Base-by-base conservation (phyloP, 2,888 invertebrate species). In the Tachystola acroxantha region DNA sequence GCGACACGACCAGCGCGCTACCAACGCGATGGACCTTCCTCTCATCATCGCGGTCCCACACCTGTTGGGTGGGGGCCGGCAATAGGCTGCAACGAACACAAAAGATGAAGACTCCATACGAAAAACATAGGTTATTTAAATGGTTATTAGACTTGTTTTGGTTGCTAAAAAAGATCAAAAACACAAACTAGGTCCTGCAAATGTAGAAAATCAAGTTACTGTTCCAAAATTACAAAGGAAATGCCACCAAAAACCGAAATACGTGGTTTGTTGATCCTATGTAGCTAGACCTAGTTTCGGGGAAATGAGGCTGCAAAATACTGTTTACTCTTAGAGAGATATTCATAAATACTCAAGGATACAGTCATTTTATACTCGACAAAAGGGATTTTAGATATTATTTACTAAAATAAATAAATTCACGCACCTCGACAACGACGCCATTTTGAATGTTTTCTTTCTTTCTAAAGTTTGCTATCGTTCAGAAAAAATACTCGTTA, bases 1-100 rank as follows among this genome's bases (percentile, higher is more conserved):
- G 92, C 4, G 95, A 94, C 34, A 93, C 91, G 7, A 96, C 93
- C 34, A 95, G 70, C 0, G 93, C 92, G 36, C 91, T 88, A 6
- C 84, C 78, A 9, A 86, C 86, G 42, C 89, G 85, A 57, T 90
- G 89, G 0, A 88, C 85, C 34, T 74, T 78, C 7, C 69, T 50
- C 61, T 97, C 96, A 73, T 96, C 95, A 64, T 96, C 96, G 49
- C 95, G 88, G 67, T 98, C 98, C 93, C 95, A 96, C 40, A 94
- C 89, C 22, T 93, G 91, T 73, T 97, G 96, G 0, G 93, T 91
- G 1, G 97, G 98, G 13, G 94, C 91, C 29, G 98, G 98, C 42
- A 98, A 75, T 45, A 98, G 87, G 62, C 96, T 97, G 51, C 26
- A 74, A 74, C 34, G 10, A 37, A 11, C 1, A 22, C 6, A 25